Base-by-base conservation (phyloP, 1,140 invertebrate species). In the Centruroides sculpturatus region DNA sequence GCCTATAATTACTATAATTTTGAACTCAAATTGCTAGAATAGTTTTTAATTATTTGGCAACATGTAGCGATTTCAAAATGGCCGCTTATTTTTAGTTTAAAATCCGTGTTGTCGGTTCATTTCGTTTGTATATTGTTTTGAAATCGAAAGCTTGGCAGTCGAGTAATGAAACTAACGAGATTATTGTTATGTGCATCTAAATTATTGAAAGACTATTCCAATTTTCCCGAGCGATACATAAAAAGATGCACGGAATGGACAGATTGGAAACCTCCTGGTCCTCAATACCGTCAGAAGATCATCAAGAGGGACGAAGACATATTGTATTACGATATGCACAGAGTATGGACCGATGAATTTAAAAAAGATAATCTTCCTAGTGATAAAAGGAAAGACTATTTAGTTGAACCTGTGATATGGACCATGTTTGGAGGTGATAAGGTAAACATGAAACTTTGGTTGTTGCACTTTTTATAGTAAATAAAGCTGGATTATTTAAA, bases 381-480 rank as follows among this genome's bases (percentile, higher is more conserved):
- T 5, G 5, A 41, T 8, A 74, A 67, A n/a, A 59, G 67, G 0
- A 72, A 77, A n/a, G 81, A 81, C 66, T 77, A 85, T 50, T 82
- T 83, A 66, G 69, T 93, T 2, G 86, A 92, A 72, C 90, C 91
- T 7, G 78, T 94, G 47, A 81, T 81, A 63, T 92, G 86, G 85
- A 80, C 75, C 60, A 83, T 83, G 70, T 96, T 85, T 72, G 80
- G 85, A 67, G 92, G 92, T 50, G 92, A 96, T 75, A 77, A 86
- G 63, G 89, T 83, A 61, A 23, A 23, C 0, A 1, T 23, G 23
- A 23, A 23, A 23, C 23, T 23, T 23, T 23, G 23, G 23, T 23
- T 23, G 23, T 23, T 23, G 23, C 23, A 23, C 23, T 2, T 23
- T 23, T 23, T 23, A 23, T 23, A n/a, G n/a, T n/a, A n/a, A n/a